Conservation (phyloP, 2,888 invertebrate species). For the Parnassius mnemosyne region DNA sequence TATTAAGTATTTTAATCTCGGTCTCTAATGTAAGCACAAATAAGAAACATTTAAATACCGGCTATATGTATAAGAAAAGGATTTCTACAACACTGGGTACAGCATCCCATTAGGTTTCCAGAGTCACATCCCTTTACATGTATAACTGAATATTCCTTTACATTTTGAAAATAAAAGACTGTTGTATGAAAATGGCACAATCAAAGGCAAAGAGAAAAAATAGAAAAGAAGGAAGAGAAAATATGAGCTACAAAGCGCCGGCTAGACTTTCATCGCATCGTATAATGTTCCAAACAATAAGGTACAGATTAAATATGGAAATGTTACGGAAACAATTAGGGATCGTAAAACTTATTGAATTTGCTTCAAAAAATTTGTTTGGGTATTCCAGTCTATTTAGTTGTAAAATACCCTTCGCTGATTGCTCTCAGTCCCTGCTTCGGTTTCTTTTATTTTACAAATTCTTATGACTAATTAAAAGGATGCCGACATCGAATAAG, state of each 20-base stretch:
- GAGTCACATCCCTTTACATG: too few relatives aligned
- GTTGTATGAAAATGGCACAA: conserved; percentile 30
- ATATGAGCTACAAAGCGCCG: conserved; percentile 16
- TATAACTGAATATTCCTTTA: too few relatives aligned
- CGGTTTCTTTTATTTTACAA: conserved; percentile 48
- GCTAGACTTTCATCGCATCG: not conserved
- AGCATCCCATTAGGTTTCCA: not conserved
- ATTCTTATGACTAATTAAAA: conserved; percentile 47
- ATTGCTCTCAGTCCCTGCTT: conserved; percentile 44
- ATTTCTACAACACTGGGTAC: conserved; percentile 5
- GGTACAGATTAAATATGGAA: conserved; percentile 44
- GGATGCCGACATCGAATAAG: conserved; percentile 44
- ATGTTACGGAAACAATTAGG: conserved; percentile 47
- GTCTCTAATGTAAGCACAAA: not conserved
- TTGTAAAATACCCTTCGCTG: conserved; percentile 40
- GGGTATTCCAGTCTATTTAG: conserved; percentile 43
- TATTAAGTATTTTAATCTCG: conserved; percentile 4
- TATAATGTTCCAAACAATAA: conserved; percentile 44
- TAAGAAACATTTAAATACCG: conserved; percentile 11
- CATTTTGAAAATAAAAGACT: conserved; percentile 4
- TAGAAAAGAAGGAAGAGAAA: conserved; percentile 11
- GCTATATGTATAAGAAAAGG: conserved; percentile 7
- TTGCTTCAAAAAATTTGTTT: conserved; percentile 47
- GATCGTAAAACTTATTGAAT: conserved; percentile 61
- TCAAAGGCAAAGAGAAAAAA: conserved; percentile 3